Base-by-base conservation (phyloP, 1,140 invertebrate species). In the Solenopsis fugax region DNA sequence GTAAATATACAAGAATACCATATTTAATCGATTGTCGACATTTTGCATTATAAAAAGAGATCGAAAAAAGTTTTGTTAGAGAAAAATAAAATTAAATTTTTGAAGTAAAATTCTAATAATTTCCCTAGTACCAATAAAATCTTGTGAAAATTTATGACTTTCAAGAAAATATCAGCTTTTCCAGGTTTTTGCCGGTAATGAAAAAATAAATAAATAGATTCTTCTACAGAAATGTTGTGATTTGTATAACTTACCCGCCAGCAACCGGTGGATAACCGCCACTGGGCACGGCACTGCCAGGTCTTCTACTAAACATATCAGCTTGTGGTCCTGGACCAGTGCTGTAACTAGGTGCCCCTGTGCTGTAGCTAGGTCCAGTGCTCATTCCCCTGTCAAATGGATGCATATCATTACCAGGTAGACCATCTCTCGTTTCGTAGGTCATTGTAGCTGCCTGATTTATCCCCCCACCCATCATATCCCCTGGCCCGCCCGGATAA, bases 261-360 rank as follows among this genome's bases (percentile, higher is more conserved):
- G 93, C 91, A 62, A 94, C 93, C 86, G 92, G 89, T 87, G 94
- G 94, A 90, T 95, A 95, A 87, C 93, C 94, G 89, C 94, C 93
- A 91, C 92, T 93, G 72, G 94, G 92, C 50, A 94, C 95, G 48
- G 95, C 88, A 87, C 93, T 95, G 82, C 94, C 95, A 87, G 95
- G 92, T 92, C 95, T 93, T 92, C 95, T 93, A 87, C 95, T 95
- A 84, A 95, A 95, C 94, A 95, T 95, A 75, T 95, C 95, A 73
- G 94, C 91, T 92, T 95, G 95, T 73, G 94, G 94, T 90, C 93
- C 94, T 86, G 94, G 94, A 88, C 94, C 95, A 88, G 94, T 93
- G 76, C 92, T 95, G 81, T 95, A 95, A 89, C 92, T 95, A 45
- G 94, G 94, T 78, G 93, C 94, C 77, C 94, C 94, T 84, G 94